phyloP scores from a whole-genome alignment of 1,140 invertebrate species.

The Rhagoletis pomonella region DNA sequence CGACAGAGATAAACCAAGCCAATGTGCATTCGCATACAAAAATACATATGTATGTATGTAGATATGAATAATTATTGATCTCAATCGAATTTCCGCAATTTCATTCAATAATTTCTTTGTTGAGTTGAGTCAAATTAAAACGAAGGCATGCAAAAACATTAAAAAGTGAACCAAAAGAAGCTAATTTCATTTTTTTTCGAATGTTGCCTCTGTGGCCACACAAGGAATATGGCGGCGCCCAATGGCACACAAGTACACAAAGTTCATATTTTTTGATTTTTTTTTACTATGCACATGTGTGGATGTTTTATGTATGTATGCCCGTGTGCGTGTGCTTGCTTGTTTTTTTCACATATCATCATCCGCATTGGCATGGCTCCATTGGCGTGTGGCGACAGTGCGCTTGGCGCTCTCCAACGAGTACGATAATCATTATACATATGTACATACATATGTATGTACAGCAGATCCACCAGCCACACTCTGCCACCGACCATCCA shows the following conservation, averaged over 20 bases:
- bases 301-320: background rate
- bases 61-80: background rate
- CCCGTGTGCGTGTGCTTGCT: background rate
- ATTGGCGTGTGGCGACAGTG: slow-evolving; percentile 26
- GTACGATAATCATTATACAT: too few relatives aligned
- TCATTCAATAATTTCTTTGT: slow-evolving; percentile 60
- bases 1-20: background rate
- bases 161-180: background rate
- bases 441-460: too few relatives aligned
- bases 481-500: slow-evolving; percentile 51
- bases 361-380: slow-evolving; percentile 42
- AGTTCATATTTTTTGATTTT: too few relatives aligned
- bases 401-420: slow-evolving; percentile 24
- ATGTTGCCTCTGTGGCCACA: background rate
- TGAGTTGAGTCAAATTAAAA: slow-evolving; percentile 64
- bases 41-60: background rate
- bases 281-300: background rate
- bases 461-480: background rate
- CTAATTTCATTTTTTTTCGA: background rate
- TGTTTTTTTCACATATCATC: slow-evolving; percentile 45
- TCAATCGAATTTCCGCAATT: slow-evolving; percentile 57
- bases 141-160: slow-evolving; percentile 13
- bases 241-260: too few relatives aligned
- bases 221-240: slow-evolving; percentile 5
- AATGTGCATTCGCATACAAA: background rate